Conservation (phyloP, 2,888 invertebrate genomes). For the Idaea biselata region DNA sequence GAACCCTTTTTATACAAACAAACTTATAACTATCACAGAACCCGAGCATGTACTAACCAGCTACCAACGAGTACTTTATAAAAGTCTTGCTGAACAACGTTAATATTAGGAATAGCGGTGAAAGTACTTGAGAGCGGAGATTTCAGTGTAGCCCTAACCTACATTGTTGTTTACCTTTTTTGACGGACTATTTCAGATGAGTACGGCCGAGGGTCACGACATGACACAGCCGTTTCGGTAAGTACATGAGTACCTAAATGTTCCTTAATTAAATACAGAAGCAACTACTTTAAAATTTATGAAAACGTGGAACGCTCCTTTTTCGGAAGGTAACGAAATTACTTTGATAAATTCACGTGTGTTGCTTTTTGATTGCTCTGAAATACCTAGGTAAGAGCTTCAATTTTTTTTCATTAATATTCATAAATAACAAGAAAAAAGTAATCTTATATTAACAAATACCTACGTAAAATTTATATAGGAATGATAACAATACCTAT, state of each 20-base stretch:
- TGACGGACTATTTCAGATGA: slow-evolving; percentile 17
- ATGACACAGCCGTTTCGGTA: slow-evolving; percentile 13
- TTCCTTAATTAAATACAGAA: slow-evolving; percentile 29
- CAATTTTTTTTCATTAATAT: slow-evolving; percentile 4
- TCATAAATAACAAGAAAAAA: slow-evolving; percentile 8
- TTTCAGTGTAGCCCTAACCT: slow-evolving; percentile 14
- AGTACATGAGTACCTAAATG: slow-evolving; percentile 26
- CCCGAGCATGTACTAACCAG: background rate
- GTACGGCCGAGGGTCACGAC: slow-evolving; percentile 19
- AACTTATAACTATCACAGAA: slow-evolving; percentile 20
- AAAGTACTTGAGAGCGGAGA: slow-evolving; percentile 14
- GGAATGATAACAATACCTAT: no score
- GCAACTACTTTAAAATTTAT: slow-evolving; percentile 27
- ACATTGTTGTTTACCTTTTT: slow-evolving; percentile 21
- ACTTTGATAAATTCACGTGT: slow-evolving; percentile 11
- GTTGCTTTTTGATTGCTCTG: background rate
- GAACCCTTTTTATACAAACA: slow-evolving; percentile 30
- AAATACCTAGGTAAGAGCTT: background rate
- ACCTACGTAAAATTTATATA: no score
- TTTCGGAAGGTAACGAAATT: slow-evolving; percentile 18
- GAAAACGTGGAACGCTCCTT: slow-evolving; percentile 24
- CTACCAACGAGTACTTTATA: slow-evolving; percentile 5
- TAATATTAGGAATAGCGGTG: slow-evolving; percentile 5
- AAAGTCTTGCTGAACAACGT: slow-evolving; percentile 11
- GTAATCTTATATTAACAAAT: no score